These are phyloP conservation scores for Gymnocephalus cernua DNA, from an alignment of 2,113 vertebrate species.

Conservation along the genomic window DNA sequence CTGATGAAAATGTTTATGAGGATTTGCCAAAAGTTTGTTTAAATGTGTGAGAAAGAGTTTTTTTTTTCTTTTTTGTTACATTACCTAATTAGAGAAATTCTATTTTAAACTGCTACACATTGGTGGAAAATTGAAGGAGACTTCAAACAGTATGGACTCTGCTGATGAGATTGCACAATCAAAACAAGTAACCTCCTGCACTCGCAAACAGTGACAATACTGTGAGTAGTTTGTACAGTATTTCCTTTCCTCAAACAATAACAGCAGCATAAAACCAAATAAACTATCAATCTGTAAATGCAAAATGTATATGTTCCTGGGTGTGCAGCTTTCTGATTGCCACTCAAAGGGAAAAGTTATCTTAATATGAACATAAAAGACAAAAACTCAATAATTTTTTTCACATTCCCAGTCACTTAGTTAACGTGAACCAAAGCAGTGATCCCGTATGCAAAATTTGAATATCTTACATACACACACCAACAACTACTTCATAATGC, in stretches of 20 bases:
- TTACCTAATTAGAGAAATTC: slow-evolving; percentile 76
- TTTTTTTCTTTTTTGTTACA: slow-evolving; percentile 34
- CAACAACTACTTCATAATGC: slow-evolving; percentile 73
- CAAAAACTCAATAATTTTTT: background rate
- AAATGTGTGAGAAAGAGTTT: slow-evolving; percentile 53
- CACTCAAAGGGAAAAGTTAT: slow-evolving; percentile 48
- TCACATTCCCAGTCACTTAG: slow-evolving; percentile 14
- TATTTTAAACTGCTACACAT: slow-evolving; percentile 67
- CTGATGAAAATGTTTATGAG: slow-evolving; percentile 75
- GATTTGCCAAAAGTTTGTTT: slow-evolving; percentile 74
- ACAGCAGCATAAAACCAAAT: slow-evolving; percentile 35
- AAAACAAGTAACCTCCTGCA: slow-evolving; percentile 54
- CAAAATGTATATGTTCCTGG: slow-evolving; percentile 16
- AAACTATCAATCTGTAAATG: slow-evolving; percentile 44
- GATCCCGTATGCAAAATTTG: slow-evolving; percentile 68
- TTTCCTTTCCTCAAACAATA: slow-evolving; percentile 37
- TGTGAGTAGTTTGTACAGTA: background rate
- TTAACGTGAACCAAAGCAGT: slow-evolving; percentile 41
- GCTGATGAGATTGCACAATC: slow-evolving; percentile 60
- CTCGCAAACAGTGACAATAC: slow-evolving; percentile 49
- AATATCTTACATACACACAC: slow-evolving; percentile 62
- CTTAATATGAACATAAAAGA: slow-evolving; percentile 17
- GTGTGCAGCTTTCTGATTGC: slow-evolving; percentile 40
- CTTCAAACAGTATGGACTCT: slow-evolving; percentile 59
- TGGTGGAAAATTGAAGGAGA: slow-evolving; percentile 54